Base-by-base conservation (phyloP, 53 echinoderm and acorn worm species). In the Astropecten irregularis region DNA sequence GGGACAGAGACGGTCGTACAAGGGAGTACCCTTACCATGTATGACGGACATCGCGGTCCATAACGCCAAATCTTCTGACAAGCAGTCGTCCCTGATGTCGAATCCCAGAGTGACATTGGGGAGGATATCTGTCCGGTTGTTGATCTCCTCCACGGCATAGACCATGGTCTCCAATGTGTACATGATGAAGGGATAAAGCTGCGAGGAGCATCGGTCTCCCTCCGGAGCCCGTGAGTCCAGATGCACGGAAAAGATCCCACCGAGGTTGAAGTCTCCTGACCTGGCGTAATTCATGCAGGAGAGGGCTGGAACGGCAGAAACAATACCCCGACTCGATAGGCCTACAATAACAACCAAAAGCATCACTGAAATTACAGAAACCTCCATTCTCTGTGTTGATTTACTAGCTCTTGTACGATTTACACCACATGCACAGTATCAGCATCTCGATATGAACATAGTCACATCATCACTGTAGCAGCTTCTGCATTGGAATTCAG, bases 11-110 rank as follows among this genome's bases (percentile, higher is more conserved):
- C 69, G 49, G 47, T 79, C 79, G 31, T 79, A 79, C 44, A 79
- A 47, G n/a, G 79, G 62, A 9, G 60, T 79, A 1, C 46, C 79
- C 29, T 61, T 46, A 3, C 79, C 79, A 20, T 79, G 60, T 2
- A 79, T 77, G 3, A 87, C 40, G 11, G 77, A 81, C 49, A 92
- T 83, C 37, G 85, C 74, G 28, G 86, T 74, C 35, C 88, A 86
- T 15, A 95, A 46, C 0, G 92, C 87, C 34, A 92, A 74, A 65
- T 82, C 85, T 42, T 90, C 90, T 50, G 88, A 81, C 30, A 71
- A 79, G 54, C 95, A 95, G 18, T 90, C 88, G 77, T 95, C 90
- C 39, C 84, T 82, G 69, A 95, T 95, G 29, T 95, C 91, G 61
- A 92, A 95, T 10, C 95, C 95, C 40, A 95, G 49, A 4, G 74